These are phyloP conservation scores for Zeuzera pyrina DNA, from an alignment of 2,888 invertebrate genomes.

Conservation along the genomic window DNA sequence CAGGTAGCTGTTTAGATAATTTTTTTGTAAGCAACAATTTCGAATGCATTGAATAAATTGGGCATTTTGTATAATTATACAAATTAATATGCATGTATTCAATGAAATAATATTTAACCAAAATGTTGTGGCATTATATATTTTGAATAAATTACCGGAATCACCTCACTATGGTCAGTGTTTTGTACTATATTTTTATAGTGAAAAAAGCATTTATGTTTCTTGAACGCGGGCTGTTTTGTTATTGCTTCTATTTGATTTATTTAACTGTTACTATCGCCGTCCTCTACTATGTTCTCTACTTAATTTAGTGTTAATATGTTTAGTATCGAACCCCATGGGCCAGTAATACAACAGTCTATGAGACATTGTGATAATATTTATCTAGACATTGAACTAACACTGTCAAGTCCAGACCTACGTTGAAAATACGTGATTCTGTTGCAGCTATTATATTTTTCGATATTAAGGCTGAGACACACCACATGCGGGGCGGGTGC, in stretches of 20 bases:
- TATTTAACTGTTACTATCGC: constrained; percentile 39
- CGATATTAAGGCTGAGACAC: too few relatives aligned
- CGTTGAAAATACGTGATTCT: too few relatives aligned
- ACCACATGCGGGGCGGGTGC: too few relatives aligned
- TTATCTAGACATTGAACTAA: too few relatives aligned
- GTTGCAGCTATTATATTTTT: too few relatives aligned
- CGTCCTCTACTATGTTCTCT: constrained; percentile 63
- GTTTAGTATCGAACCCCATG: constrained; percentile 53
- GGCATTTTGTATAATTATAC: too few relatives aligned
- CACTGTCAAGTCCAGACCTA: too few relatives aligned
- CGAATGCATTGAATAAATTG: too few relatives aligned
- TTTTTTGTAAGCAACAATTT: too few relatives aligned
- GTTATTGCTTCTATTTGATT: constrained; percentile 45
- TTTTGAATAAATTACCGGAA: constrained; percentile 31
- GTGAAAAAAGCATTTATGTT: constrained; percentile 60
- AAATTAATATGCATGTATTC: too few relatives aligned
- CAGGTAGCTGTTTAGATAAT: too few relatives aligned
- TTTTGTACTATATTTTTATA: constrained; percentile 36
- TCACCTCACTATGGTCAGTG: constrained; percentile 66
- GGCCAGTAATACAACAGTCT: constrained; percentile 68
- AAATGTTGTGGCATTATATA: constrained; percentile 51
- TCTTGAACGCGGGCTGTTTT: constrained; percentile 39
- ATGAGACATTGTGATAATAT: constrained; percentile 68
- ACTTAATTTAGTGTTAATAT: constrained; percentile 66
- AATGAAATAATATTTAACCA: constrained; percentile 33